Evolutionary conservation across 2,888 invertebrate species (phyloP).

Genomic region (Palloptera scutellata): DNA sequence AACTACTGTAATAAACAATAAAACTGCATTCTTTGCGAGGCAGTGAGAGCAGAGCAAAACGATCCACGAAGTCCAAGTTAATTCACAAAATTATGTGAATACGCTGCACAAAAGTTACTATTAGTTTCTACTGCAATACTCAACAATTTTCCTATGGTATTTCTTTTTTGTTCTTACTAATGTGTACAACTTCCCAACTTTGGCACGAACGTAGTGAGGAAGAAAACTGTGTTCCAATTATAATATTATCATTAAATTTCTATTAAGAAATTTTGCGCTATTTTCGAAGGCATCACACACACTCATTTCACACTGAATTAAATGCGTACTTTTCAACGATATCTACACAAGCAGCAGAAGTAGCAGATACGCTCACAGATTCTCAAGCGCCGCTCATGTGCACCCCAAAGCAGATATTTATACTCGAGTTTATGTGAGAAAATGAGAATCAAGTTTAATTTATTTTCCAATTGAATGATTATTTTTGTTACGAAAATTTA

Average conservation of each 20-base stretch:
- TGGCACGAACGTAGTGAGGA: no score
- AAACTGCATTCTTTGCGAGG: conserved; percentile 7
- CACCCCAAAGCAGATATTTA: no score
- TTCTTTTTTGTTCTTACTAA: no score
- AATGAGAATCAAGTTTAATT: conserved; percentile 13
- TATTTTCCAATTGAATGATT: conserved; percentile 23
- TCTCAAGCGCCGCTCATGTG: not conserved
- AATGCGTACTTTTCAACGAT: conserved; percentile 11
- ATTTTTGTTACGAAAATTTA: conserved; percentile 10
- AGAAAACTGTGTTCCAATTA: no score
- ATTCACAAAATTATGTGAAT: not conserved
- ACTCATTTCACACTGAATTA: conserved; percentile 4
- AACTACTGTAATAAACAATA: no score
- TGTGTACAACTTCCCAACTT: no score
- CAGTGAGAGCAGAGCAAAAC: not conserved
- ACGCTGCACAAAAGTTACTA: conserved; percentile 17
- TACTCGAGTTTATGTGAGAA: no score
- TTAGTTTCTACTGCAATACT: conserved; percentile 22
- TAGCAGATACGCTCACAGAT: not conserved
- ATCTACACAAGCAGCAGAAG: no score
- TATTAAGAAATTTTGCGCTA: no score
- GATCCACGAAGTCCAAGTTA: not conserved
- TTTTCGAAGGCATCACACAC: not conserved
- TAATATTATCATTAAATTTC: no score
- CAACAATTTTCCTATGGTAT: no score